phyloP scores from a whole-genome alignment of 2,888 invertebrate species.

The Muschampia plurimacula region DNA sequence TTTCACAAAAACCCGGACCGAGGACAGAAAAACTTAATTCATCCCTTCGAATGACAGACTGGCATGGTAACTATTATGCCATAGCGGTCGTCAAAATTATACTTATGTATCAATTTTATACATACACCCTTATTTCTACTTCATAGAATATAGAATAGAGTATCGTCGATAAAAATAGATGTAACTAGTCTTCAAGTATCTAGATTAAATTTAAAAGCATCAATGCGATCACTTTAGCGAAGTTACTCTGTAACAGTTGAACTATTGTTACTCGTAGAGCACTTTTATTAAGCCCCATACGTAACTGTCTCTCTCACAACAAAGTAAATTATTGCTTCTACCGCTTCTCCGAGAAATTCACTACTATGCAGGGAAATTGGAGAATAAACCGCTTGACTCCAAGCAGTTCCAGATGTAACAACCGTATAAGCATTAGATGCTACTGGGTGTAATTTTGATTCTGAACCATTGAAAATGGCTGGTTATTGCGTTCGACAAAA shows the following conservation, averaged over 20 bases:
- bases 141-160: too few relatives aligned
- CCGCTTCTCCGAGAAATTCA: constrained; percentile 48
- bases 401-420: constrained; percentile 14
- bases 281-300: constrained; percentile 62
- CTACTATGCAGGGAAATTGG: constrained; percentile 36
- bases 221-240: constrained; percentile 10
- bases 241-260: constrained; percentile 23
- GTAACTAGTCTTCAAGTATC: not conserved
- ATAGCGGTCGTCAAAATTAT: too few relatives aligned
- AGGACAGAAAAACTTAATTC: too few relatives aligned
- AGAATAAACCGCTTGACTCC: constrained; percentile 35
- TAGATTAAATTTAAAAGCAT: constrained; percentile 25
- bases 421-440: constrained; percentile 18
- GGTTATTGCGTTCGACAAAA: too few relatives aligned
- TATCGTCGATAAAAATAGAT: too few relatives aligned
- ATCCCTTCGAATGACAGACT: too few relatives aligned
- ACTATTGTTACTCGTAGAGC: constrained; percentile 46
- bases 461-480: constrained; percentile 3
- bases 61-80: too few relatives aligned
- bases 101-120: too few relatives aligned
- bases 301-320: constrained; percentile 56
- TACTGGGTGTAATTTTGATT: not conserved
- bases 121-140: too few relatives aligned
- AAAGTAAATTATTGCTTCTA: constrained; percentile 60
- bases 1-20: too few relatives aligned